Conservation (phyloP, 2,888 invertebrate species). For the Hypercompe scribonia region DNA sequence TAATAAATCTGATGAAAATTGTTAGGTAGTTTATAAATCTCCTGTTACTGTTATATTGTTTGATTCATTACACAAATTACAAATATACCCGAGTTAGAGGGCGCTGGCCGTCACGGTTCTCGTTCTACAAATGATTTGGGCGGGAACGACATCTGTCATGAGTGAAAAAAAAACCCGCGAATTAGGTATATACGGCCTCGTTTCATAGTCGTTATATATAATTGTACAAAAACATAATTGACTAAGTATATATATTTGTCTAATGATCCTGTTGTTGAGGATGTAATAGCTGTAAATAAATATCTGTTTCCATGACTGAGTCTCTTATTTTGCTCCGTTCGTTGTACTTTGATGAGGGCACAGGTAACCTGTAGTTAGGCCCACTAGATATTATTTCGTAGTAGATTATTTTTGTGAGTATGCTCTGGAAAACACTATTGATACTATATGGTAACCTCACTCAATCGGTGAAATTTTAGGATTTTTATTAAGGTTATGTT, state of each 20-base stretch:
- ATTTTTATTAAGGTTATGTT: no score
- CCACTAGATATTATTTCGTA: neutral
- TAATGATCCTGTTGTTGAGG: slow-evolving; percentile 18
- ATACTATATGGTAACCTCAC: no score
- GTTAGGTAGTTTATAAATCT: neutral
- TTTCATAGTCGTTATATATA: slow-evolving; percentile 34
- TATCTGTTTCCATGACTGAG: slow-evolving; percentile 5
- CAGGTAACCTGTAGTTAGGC: neutral
- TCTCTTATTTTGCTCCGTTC: slow-evolving; percentile 2
- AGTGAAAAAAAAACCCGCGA: slow-evolving; percentile 47
- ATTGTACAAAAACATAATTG: slow-evolving; percentile 34
- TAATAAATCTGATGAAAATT: neutral
- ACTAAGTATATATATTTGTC: slow-evolving; percentile 26
- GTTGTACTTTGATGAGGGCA: slow-evolving; percentile 1
- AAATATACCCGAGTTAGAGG: slow-evolving; percentile 28
- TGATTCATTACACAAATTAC: neutral
- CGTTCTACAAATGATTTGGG: slow-evolving; percentile 44
- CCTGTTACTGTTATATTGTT: neutral
- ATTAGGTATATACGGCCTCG: slow-evolving; percentile 45
- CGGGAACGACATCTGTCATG: slow-evolving; percentile 60
- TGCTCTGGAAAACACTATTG: no score
- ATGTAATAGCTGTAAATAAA: slow-evolving; percentile 11
- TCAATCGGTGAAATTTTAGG: no score
- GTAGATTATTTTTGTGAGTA: no score
- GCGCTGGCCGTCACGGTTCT: slow-evolving; percentile 55